Conservation (phyloP, 2,113 vertebrate species). For the Corythoichthys haematopterus region DNA sequence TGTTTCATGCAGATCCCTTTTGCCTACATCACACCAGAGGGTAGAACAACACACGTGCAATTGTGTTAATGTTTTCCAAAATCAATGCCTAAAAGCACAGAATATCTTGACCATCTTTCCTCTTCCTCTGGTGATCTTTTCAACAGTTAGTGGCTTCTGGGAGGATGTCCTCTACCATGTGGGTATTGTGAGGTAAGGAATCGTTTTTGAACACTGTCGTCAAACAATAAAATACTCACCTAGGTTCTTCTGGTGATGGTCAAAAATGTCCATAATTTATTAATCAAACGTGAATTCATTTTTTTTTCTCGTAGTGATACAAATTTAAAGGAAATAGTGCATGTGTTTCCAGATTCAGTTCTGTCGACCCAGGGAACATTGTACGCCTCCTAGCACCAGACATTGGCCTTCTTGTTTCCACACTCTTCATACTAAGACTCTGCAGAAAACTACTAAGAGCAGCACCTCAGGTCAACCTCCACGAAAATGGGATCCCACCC, state of each 20-base stretch:
- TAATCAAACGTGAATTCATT: neutral
- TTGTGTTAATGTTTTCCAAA: neutral
- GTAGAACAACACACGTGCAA: slow-evolving; percentile 37
- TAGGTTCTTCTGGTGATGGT: neutral
- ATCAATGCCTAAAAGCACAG: neutral
- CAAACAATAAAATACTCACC: too few relatives aligned
- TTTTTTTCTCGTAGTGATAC: neutral
- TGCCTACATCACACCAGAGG: slow-evolving; percentile 55
- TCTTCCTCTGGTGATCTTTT: slow-evolving; percentile 7
- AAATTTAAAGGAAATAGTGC: neutral
- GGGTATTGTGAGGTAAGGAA: slow-evolving; percentile 69
- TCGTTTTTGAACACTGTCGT: neutral
- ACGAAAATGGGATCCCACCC: slow-evolving; percentile 50
- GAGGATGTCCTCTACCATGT: slow-evolving; percentile 69
- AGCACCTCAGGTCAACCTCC: slow-evolving; percentile 23
- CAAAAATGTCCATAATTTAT: neutral
- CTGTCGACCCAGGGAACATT: slow-evolving; percentile 58
- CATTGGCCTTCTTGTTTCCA: slow-evolving; percentile 52
- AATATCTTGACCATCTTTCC: neutral
- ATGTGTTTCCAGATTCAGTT: slow-evolving; percentile 67
- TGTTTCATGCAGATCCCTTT: slow-evolving; percentile 72
- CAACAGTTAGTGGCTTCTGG: slow-evolving; percentile 64
- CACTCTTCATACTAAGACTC: slow-evolving; percentile 55
- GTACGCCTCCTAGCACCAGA: slow-evolving; percentile 70
- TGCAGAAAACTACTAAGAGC: slow-evolving; percentile 56